Percentiles rank a stretch among this genome's conserved stretches.
Evolutionary conservation across 2,113 vertebrate species (phyloP).

Genomic region (Athene cunicularia): DNA sequence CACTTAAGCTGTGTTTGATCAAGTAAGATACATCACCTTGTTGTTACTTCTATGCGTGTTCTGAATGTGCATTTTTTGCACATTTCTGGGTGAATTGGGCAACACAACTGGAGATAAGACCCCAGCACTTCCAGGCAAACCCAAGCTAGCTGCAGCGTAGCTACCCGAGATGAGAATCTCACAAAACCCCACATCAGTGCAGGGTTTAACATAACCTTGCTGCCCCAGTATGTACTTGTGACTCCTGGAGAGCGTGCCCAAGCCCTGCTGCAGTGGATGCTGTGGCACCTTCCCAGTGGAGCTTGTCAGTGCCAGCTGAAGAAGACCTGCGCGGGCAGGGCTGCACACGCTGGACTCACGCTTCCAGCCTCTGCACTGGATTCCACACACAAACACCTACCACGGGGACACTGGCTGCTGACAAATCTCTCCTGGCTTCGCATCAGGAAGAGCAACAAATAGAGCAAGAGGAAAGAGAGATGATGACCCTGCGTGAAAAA

Average conservation of each 20-base stretch:
- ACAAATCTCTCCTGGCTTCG: not conserved
- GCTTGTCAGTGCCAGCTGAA: not conserved
- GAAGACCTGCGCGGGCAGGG: not conserved
- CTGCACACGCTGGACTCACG: accelerated
- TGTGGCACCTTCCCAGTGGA: not conserved
- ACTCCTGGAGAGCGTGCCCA: not conserved
- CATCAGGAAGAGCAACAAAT: not conserved
- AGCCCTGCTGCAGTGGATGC: not conserved
- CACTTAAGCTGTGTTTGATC: not conserved
- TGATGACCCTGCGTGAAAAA: not conserved
- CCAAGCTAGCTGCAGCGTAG: not conserved
- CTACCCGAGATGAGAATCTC: not conserved
- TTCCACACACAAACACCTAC: not conserved
- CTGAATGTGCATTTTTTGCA: not conserved
- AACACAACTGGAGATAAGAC: not conserved
- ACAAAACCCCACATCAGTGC: not conserved
- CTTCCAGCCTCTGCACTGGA: not conserved
- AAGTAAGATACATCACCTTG: not conserved
- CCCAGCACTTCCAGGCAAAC: not conserved
- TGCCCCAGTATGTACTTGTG: not conserved
- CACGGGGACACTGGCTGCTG: accelerated
- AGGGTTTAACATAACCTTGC: not conserved
- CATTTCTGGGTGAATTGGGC: not conserved
- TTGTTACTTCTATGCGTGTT: not conserved
- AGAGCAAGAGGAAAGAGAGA: not conserved